Evolutionary conservation across 1,140 invertebrate genomes (phyloP), one percentile per base, ranked within the genome.

Genomic region (Diploscapter pachys): DNA sequence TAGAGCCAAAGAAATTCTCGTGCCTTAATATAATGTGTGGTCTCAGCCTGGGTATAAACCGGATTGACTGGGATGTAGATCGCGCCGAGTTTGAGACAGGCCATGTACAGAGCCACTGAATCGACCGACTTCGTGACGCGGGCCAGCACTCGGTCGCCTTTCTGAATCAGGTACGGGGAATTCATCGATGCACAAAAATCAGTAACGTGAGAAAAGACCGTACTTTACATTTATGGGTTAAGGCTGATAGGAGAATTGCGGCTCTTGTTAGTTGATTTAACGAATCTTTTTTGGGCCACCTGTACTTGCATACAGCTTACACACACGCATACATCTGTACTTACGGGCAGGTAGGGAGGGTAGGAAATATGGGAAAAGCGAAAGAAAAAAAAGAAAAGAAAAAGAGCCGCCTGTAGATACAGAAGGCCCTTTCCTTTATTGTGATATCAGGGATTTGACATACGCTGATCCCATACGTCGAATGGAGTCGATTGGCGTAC

Each of bases 61-160:
- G 83, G 83, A 78, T 84, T 84, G 4, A 85, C 63, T 31, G 83
- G 83, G 68, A 84, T 80, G 59, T 85, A 84, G 55, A 84, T 78
- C 5, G 82, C 83, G 48, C 83, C 83, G 49, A 84, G 55, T 54
- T 80, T 70, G 4, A 84, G 78, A 31, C 80, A 79, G 6, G 81
- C 83, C 8, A 84, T 78, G 68, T 84, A 84, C 4, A 84, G 75
- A 11, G 82, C 76, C 49, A 82, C 73, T 13, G 72, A 80, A n/a
- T 85, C 82, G 4, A 75, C 62, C 11, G 65, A 76, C 70, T 84
- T 84, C 9, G 78, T 72, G 3, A 77, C 79, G 68, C 82, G 62
- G 4, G 83, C 85, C 48, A 85, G 65, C 8, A 84, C 54, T 9
- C 83, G 77, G 63, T 84, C 83, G 4, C 83, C 84, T 75, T 85